A percentile compares a stretch with the other conserved stretches of the same genome.
Evolutionary conservation across 2,113 vertebrate genomes (phyloP).

Genomic region (Chunga burmeisteri): DNA sequence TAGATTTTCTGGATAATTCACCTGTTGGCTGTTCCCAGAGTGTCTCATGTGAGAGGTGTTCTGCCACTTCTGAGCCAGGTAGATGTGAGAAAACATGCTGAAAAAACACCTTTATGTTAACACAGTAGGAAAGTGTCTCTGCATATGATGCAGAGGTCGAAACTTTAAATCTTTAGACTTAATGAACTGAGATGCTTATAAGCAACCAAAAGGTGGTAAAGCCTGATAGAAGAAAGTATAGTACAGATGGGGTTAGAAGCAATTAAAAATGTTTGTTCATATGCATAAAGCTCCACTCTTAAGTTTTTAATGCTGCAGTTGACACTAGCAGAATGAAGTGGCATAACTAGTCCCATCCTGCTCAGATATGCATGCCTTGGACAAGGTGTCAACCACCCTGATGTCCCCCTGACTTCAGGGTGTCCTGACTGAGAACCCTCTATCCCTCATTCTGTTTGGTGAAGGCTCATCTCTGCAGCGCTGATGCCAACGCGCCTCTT

Average conservation of each 20-base stretch:
- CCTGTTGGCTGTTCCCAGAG: neutral
- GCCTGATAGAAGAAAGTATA: neutral
- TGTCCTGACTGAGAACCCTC: neutral
- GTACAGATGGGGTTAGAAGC: neutral
- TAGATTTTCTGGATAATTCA: neutral
- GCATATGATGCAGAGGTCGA: neutral
- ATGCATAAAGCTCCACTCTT: accelerated
- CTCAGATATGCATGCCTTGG: neutral
- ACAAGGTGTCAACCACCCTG: neutral
- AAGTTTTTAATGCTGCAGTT: neutral
- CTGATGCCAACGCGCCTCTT: neutral
- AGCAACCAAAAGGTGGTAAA: neutral
- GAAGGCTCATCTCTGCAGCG: neutral
- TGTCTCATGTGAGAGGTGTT: neutral
- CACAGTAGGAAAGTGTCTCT: neutral
- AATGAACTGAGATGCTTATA: neutral
- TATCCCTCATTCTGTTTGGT: neutral
- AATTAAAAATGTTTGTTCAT: neutral
- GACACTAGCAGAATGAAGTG: neutral
- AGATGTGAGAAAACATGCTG: neutral
- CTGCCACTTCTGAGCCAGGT: neutral
- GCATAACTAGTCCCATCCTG: neutral
- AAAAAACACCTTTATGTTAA: neutral
- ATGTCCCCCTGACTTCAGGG: neutral
- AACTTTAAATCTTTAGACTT: neutral